A percentile compares a stretch with the other conserved stretches of the same genome.
These are phyloP conservation scores for Spodoptera frugiperda DNA, from an alignment of 1,140 invertebrate species.

Conservation along the genomic window DNA sequence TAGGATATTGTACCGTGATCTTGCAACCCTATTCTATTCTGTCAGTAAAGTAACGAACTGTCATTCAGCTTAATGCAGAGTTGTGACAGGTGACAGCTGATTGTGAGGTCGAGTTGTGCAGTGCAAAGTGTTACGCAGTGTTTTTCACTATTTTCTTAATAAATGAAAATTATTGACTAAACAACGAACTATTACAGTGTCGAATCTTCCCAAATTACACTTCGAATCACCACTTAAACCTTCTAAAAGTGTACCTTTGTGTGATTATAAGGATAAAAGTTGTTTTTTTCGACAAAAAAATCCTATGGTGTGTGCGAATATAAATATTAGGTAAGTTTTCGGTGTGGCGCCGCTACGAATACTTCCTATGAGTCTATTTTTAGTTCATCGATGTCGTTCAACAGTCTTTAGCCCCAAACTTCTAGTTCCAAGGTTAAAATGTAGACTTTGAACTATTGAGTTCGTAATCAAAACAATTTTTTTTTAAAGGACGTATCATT, in stretches of 20 bases:
- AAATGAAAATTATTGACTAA: constrained; percentile 39
- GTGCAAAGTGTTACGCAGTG: constrained; percentile 20
- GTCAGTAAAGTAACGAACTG: neutral
- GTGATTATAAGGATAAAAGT: constrained; percentile 27
- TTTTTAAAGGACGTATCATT: neutral
- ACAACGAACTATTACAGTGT: constrained; percentile 7
- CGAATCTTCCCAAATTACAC: neutral
- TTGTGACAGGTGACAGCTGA: constrained; percentile 23
- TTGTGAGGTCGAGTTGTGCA: neutral
- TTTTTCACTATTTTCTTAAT: constrained; percentile 35
- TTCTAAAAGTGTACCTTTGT: constrained; percentile 3
- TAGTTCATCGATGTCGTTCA: constrained; percentile 33
- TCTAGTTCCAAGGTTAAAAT: constrained; percentile 50
- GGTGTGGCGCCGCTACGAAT: constrained; percentile 16
- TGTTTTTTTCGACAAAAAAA: neutral
- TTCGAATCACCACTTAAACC: neutral
- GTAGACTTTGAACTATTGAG: constrained; percentile 55
- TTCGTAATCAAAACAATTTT: constrained; percentile 18
- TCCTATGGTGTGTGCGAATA: neutral
- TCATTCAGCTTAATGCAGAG: neutral
- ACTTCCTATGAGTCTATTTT: constrained; percentile 35
- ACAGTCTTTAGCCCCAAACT: constrained; percentile 32
- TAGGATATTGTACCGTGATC: too few species aligned
- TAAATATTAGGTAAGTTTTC: constrained; percentile 30
- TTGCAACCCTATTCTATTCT: too few species aligned